Percentiles rank a stretch among this genome's conserved stretches.
Evolutionary conservation across 2,113 vertebrate genomes (phyloP).

Genomic region (Castor canadensis): DNA sequence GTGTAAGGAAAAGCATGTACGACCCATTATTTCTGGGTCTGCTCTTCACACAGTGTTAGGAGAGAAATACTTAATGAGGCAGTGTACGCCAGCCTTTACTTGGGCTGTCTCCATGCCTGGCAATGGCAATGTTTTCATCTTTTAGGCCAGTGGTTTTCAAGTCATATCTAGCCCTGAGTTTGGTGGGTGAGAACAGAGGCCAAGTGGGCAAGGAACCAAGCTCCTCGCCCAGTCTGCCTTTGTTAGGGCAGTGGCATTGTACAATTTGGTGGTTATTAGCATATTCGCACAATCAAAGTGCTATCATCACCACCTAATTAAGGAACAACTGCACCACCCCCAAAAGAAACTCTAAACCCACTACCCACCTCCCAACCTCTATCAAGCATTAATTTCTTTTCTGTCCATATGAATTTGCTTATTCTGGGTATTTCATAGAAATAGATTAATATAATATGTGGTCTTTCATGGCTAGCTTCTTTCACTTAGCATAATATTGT

Average conservation of each 20-base stretch:
- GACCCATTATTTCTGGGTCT: background rate
- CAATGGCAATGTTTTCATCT: background rate
- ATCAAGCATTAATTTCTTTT: background rate
- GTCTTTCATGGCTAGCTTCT: background rate
- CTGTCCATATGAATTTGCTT: background rate
- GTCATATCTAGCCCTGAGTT: background rate
- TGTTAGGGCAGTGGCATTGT: background rate
- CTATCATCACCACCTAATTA: background rate
- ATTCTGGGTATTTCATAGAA: conserved; percentile 13
- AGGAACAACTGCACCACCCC: background rate
- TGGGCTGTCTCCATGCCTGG: background rate
- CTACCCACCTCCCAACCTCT: background rate
- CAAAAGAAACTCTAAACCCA: background rate
- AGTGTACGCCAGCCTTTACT: background rate
- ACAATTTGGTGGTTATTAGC: background rate
- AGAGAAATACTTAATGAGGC: background rate
- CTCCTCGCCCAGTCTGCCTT: background rate
- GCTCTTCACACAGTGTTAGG: background rate
- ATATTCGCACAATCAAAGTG: background rate
- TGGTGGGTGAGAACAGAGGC: background rate
- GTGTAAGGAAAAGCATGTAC: background rate
- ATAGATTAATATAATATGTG: background rate
- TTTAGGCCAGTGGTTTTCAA: background rate
- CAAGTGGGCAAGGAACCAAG: no score
- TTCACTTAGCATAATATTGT: background rate